Conservation (phyloP, 2,113 vertebrate species). For the Grammomys dolichurus region DNA sequence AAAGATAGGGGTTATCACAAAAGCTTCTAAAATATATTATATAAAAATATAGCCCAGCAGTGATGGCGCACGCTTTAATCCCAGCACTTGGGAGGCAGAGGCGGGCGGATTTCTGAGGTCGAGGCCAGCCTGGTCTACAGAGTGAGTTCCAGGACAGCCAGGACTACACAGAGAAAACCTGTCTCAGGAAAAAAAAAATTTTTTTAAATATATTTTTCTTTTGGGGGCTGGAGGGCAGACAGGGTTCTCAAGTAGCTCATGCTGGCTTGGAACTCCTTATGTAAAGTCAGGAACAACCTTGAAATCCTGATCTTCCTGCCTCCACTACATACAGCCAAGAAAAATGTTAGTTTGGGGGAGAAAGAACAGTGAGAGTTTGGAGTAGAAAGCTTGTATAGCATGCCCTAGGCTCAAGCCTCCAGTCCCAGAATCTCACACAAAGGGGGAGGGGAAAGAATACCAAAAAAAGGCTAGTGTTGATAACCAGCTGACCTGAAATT, state of each 20-base stretch:
- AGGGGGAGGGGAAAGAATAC: too few species aligned
- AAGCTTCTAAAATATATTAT: conserved; percentile 44
- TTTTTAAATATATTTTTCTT: conserved; percentile 43
- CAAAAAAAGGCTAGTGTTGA: not conserved
- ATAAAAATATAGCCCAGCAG: not conserved
- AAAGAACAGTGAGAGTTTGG: not conserved
- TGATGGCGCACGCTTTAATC: too few species aligned
- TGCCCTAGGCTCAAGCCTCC: not conserved
- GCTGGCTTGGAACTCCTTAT: not conserved
- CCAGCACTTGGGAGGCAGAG: too few species aligned
- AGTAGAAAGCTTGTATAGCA: not conserved
- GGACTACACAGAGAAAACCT: too few species aligned
- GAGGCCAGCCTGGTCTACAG: too few species aligned
- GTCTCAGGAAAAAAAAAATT: not conserved
- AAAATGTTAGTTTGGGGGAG: not conserved
- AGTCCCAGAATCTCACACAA: not conserved
- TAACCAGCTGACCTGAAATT: not conserved
- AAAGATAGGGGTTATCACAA: not conserved
- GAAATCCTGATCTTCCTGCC: not conserved
- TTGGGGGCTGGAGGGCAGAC: too few species aligned
- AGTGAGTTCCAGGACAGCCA: too few species aligned
- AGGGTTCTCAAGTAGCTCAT: not conserved
- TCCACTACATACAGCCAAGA: not conserved
- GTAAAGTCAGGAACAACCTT: not conserved
- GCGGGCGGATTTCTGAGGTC: too few species aligned